Base-by-base conservation (phyloP, 35 echinoderm and acorn worm species). In the Ophiothrix spiculata region DNA sequence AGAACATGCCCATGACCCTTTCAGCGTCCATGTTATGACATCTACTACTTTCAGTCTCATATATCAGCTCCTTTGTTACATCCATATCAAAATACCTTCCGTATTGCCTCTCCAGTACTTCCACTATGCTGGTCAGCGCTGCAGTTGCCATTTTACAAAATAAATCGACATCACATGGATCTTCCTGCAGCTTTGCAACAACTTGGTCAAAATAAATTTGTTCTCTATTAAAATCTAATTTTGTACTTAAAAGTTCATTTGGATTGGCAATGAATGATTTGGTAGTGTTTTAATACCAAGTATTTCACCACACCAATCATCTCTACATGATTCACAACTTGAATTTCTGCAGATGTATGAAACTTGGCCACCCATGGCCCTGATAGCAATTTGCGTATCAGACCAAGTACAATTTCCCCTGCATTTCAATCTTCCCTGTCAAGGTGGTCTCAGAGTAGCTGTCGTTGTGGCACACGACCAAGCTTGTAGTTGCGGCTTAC, bases 21-120 rank as follows among this genome's bases (percentile, higher is more conserved):
- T 83, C 81, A n/a, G 81, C 81, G 37, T 83, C 81, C 21, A 83
- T 83, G 36, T 83, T 83, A 33, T 83, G 81, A 45, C 81, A 83
- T 56, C 40, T 31, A 13, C 40, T 21, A 25, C 40, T 69, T 33
- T 83, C 40, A 45, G 81, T 83, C 64, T 83, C 40, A 21, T 73
- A 10, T 25, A 39, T 16, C 13, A 56, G 56, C 36, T 23, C 37
- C 23, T 83, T 45, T 0, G 56, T 74, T 1, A 83, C 40, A 29
- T 83, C 56, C 0, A 85, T 37, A 4, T 23, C 36, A 29, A 85
- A 85, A 36, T 85, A 85, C 56, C 83, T 80, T 15, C 35, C 46
- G 79, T 21, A 14, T 33, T 35, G 40, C 32, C 31, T 23, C 36
- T 56, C 19, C 25, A 56, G 16, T 41, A 0, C 3, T 54, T 56